These are phyloP conservation scores for Drosophila nebulosa DNA, from an alignment of 1,140 invertebrate genomes.

Conservation along the genomic window DNA sequence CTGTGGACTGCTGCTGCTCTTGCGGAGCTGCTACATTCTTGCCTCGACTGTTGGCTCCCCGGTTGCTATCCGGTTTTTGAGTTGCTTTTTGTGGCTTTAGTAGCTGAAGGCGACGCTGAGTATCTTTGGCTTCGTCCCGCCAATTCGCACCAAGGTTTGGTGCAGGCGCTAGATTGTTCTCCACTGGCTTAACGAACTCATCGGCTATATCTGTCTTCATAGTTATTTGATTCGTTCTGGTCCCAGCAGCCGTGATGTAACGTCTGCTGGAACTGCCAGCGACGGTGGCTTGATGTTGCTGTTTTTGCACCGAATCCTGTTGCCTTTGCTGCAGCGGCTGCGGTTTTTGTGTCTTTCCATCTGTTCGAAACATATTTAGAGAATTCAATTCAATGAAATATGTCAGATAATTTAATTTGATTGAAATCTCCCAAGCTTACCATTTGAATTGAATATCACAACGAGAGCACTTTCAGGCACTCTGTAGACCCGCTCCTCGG, in stretches of 20 bases:
- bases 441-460: slow-evolving; percentile 31
- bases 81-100: neutral
- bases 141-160: slow-evolving; percentile 4
- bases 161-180: neutral
- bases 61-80: neutral
- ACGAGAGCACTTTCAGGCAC: slow-evolving; percentile 63
- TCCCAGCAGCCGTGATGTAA: slow-evolving; percentile 28
- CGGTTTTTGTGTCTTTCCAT: neutral
- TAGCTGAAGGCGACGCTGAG: neutral
- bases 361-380: neutral
- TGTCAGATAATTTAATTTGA: neutral
- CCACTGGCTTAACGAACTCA: slow-evolving; percentile 28
- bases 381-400: neutral
- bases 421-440: slow-evolving; percentile 3
- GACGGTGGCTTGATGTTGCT: neutral
- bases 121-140: neutral
- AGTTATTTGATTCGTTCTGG: slow-evolving; percentile 30
- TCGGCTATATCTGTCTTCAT: slow-evolving; percentile 47
- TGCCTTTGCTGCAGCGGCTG: neutral
- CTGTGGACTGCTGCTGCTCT: too few species aligned
- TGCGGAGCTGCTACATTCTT: too few species aligned
- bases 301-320: neutral
- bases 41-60: too few species aligned
- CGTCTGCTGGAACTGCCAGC: slow-evolving; percentile 18
- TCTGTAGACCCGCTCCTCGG: slow-evolving; percentile 63